A percentile compares a stretch with the other conserved stretches of the same genome.
Conservation (phyloP, 37 sponge, comb jelly and placozoan genomes). For the Tethya wilhelma region DNA sequence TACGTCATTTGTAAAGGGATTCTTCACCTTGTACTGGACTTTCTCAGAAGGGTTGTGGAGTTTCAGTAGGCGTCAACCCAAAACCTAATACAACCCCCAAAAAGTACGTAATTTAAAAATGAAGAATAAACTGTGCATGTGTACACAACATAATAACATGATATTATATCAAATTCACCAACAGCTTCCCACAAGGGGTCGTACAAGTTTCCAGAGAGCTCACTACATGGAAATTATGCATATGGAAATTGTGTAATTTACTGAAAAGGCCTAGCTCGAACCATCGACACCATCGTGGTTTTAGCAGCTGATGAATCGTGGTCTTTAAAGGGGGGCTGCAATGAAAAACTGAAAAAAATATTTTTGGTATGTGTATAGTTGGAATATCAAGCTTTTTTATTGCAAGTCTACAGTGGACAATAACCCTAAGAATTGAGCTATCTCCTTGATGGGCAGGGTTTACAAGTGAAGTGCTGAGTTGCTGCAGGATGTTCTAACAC, state of each 20-base stretch:
- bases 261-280: conserved; percentile 40
- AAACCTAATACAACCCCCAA: conserved; percentile 19
- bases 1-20: conserved; percentile 16
- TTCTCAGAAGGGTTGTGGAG: neutral
- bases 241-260: conserved; percentile 6
- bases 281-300: conserved; percentile 33
- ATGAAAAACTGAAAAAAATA: no score
- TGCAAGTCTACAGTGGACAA: no score
- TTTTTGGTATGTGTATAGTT: no score
- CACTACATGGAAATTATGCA: conserved; percentile 25
- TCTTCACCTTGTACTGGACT: conserved; percentile 12
- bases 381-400: no score
- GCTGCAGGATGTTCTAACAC: no score
- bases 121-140: neutral
- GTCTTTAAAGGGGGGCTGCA: no score
- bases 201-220: conserved; percentile 2
- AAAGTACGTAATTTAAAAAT: neutral
- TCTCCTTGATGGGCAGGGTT: no score
- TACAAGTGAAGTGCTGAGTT: no score
- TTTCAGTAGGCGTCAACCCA: conserved; percentile 15
- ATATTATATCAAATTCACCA: conserved; percentile 20
- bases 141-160: neutral
- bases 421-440: no score
- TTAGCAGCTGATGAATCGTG: conserved; percentile 15
- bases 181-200: conserved; percentile 31